Base-by-base conservation (phyloP, 1,140 invertebrate genomes). In the Pectinophora gossypiella region DNA sequence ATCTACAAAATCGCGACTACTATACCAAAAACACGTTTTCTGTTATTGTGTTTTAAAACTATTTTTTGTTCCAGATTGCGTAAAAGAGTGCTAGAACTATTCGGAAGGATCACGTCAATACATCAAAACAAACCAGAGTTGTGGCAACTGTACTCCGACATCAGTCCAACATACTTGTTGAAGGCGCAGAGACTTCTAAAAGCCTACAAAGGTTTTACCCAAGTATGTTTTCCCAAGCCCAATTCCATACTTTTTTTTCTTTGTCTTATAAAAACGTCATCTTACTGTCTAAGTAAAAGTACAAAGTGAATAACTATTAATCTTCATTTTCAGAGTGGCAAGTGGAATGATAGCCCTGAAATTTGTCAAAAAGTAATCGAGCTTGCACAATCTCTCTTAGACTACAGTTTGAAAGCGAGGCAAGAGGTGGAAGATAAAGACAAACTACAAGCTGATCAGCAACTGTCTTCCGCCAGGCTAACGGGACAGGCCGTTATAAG, bases 141-240 rank as follows among this genome's bases (percentile, higher is more conserved):
- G 22, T 97, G 95, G 96, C 90, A 92, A 68, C 75, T 95, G 9
- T 96, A 97, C 69, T 93, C 94, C 0, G 84, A 92, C 61, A 76
- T 97, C 19, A 91, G 92, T n/a, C 79, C 89, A 1, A 87, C 89
- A n/a, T 74, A 89, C 38, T 79, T 92, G 16, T 85, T 92, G 36
- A 90, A 91, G 67, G 88, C 84, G 0, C 92, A 92, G 64, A 90
- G 92, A 46, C 82, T 92, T 16, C 88, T 91, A 32, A 90, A 90
- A 79, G 92, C 92, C 52, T 91, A 90, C 71, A 85, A 88, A 68
- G 85, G 88, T 55, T 91, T 89, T 67, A 90, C 91, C 68, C 90
- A 85, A 82, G 89, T 85, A 56, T 18, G 5, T 47, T 48, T 20
- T 46, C n/a, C n/a, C n/a, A n/a, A n/a, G n/a, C n/a, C n/a, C n/a